Conservation (phyloP, 2,888 invertebrate species). For the Cantharis rufa region DNA sequence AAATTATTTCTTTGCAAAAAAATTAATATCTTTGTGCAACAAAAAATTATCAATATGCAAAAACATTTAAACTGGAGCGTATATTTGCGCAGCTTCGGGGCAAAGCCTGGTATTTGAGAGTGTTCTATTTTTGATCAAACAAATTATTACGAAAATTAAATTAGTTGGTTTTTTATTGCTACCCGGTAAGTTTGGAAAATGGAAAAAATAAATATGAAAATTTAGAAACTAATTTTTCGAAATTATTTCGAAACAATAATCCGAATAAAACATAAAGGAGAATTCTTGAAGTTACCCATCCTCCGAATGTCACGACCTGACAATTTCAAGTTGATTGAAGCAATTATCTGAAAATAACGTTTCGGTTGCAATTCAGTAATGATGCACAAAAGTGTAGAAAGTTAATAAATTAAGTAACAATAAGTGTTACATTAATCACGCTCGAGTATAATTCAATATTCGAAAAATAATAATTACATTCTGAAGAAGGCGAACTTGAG, state of each 20-base stretch:
- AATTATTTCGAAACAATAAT: too few relatives aligned
- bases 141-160: too few relatives aligned
- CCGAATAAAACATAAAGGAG: too few relatives aligned
- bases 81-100: background rate
- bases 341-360: background rate
- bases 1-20: background rate
- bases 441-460: background rate
- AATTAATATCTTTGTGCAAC: too few relatives aligned
- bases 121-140: background rate
- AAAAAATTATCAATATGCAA: background rate
- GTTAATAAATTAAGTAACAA: background rate
- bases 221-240: too few relatives aligned
- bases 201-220: too few relatives aligned
- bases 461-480: background rate
- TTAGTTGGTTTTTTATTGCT: too few relatives aligned
- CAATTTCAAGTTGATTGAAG: background rate
- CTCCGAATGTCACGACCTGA: too few relatives aligned
- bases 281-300: too few relatives aligned
- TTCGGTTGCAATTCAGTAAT: background rate
- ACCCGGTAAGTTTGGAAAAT: too few relatives aligned
- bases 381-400: background rate
- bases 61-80: background rate
- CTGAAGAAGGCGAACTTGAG: background rate
- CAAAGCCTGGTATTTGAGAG: background rate
- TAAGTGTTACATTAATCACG: background rate